Conservation (phyloP, 2,113 vertebrate species). For the Varanus salvator region DNA sequence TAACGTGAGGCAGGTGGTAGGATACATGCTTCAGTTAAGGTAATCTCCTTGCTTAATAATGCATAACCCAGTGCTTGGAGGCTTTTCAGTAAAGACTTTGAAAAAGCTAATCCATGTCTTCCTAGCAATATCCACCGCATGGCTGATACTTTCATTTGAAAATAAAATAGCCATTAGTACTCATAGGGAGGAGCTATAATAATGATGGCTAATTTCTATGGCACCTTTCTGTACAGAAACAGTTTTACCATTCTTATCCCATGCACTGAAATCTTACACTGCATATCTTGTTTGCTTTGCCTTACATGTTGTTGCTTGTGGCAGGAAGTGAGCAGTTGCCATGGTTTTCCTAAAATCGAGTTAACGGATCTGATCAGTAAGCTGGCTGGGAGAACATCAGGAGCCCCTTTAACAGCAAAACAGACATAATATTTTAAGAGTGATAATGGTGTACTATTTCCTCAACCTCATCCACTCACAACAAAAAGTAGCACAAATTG, state of each 20-base stretch:
- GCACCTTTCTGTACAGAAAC: neutral
- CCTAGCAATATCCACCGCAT: neutral
- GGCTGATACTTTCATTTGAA: neutral
- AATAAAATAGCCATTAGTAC: neutral
- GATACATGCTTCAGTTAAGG: neutral
- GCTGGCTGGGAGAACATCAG: neutral
- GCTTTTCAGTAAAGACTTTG: neutral
- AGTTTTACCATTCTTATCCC: neutral
- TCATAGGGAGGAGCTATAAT: neutral
- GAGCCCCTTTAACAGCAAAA: neutral
- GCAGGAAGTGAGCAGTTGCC: neutral
- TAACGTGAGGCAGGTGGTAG: neutral
- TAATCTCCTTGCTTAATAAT: slow-evolving; percentile 18
- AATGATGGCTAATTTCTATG: neutral
- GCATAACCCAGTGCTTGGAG: neutral
- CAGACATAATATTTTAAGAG: neutral
- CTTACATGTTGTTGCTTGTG: neutral
- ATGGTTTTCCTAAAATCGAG: neutral
- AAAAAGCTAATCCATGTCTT: neutral
- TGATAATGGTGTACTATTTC: neutral
- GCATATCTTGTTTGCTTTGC: neutral
- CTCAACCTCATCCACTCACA: too few relatives aligned
- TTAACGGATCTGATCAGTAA: neutral
- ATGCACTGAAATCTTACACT: neutral
- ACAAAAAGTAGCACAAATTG: too few relatives aligned